These are phyloP conservation scores for Pachycephala philippinensis DNA, from an alignment of 2,113 vertebrate genomes.

Conservation along the genomic window DNA sequence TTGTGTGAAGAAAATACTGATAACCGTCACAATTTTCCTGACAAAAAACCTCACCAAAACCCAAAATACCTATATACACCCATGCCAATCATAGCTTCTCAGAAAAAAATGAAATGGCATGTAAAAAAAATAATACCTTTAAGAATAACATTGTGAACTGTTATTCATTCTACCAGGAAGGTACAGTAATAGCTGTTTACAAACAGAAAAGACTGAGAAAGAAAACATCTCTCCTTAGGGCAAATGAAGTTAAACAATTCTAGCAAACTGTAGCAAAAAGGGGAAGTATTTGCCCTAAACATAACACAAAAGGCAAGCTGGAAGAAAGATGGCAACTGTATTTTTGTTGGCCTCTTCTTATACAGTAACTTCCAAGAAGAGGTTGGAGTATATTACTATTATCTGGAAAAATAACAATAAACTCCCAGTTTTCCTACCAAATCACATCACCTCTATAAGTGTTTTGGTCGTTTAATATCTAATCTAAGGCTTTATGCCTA, in stretches of 20 bases:
- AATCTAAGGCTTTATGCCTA: not conserved
- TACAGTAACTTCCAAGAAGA: not conserved
- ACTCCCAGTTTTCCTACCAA: not conserved
- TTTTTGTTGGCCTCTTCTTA: not conserved
- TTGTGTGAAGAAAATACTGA: conserved; percentile 47
- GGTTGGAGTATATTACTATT: not conserved
- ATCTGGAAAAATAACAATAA: not conserved
- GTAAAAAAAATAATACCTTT: not conserved
- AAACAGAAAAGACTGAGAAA: not conserved
- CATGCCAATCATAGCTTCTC: not conserved
- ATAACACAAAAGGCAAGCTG: conserved; percentile 22
- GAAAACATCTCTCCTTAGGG: not conserved
- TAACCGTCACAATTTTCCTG: not conserved
- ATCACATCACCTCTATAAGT: not conserved
- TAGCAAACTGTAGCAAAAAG: not conserved
- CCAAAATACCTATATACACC: conserved; percentile 4
- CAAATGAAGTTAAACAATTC: not conserved
- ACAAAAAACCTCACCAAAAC: not conserved
- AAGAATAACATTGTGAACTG: not conserved
- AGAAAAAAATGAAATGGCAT: not conserved
- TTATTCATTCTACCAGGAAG: not conserved
- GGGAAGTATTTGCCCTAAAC: not conserved
- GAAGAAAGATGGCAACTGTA: not conserved
- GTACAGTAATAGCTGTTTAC: not conserved
- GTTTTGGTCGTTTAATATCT: not conserved